A percentile compares a stretch with the other conserved stretches of the same genome.
phyloP scores from a whole-genome alignment of 2,113 vertebrate genomes.

The Anseranas semipalmata region DNA sequence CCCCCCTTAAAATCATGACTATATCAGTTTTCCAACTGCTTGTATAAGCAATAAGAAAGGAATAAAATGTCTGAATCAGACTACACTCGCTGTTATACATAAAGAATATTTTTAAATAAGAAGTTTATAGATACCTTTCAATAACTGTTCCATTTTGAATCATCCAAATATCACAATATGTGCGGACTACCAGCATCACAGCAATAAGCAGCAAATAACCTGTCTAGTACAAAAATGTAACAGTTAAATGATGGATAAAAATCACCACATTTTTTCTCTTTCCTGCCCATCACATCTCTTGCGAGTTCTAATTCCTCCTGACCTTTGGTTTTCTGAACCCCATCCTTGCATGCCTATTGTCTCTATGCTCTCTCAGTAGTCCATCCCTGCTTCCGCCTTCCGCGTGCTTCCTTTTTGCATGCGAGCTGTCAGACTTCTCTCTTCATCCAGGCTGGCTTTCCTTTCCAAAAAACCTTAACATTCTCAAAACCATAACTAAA shows the following conservation, averaged over 20 bases:
- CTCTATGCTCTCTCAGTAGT: neutral
- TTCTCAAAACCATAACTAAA: neutral
- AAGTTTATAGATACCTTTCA: conserved; percentile 86
- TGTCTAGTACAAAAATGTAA: conserved; percentile 76
- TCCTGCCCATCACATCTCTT: neutral
- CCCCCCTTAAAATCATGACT: neutral
- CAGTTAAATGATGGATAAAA: conserved; percentile 14
- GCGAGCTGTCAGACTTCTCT: neutral
- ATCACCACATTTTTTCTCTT: neutral
- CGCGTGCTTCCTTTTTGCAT: neutral
- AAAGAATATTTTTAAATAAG: neutral
- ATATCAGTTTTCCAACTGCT: neutral
- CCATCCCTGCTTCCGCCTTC: neutral
- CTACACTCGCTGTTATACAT: neutral
- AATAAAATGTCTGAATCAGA: neutral
- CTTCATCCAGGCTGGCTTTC: neutral
- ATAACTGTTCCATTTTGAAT: conserved; percentile 98
- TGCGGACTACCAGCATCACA: conserved; percentile 90
- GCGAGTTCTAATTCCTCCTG: neutral
- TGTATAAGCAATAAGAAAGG: neutral
- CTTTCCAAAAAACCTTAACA: neutral
- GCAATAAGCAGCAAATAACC: conserved; percentile 94
- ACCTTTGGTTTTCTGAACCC: neutral
- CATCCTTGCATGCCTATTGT: neutral
- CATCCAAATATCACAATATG: conserved; percentile 99